Conservation (phyloP, 2,888 invertebrate species). For the Hydropsyche betteni region DNA sequence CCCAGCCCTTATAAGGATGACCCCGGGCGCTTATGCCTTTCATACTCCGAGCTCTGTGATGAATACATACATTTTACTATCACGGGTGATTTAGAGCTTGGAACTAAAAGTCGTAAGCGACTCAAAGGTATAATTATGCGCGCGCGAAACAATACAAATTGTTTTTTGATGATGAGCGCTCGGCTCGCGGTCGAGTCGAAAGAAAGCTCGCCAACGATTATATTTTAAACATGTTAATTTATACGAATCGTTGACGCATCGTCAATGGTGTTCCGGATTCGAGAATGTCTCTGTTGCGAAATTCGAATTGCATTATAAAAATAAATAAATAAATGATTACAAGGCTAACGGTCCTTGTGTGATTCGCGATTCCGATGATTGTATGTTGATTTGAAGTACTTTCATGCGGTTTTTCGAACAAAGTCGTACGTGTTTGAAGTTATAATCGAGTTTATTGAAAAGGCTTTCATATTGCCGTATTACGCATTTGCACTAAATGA, state of each 20-base stretch:
- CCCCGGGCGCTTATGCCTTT: slow-evolving; percentile 39
- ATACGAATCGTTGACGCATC: slow-evolving; percentile 18
- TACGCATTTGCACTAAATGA: too few species aligned
- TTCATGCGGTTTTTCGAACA: neutral
- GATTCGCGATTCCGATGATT: neutral
- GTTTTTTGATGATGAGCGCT: slow-evolving; percentile 46
- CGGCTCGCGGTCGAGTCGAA: slow-evolving; percentile 41
- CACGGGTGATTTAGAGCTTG: neutral
- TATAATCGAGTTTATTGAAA: too few species aligned
- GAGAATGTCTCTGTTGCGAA: neutral
- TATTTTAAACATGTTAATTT: slow-evolving; percentile 36
- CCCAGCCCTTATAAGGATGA: slow-evolving; percentile 44
- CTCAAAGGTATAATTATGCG: neutral
- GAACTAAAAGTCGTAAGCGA: neutral
- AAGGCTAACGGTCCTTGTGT: slow-evolving; percentile 21
- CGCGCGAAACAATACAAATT: slow-evolving; percentile 48
- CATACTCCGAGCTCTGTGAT: neutral
- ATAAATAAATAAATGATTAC: slow-evolving; percentile 4
- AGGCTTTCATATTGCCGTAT: too few species aligned
- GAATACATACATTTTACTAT: neutral
- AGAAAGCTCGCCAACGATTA: slow-evolving; percentile 37
- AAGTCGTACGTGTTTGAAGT: too few species aligned
- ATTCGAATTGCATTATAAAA: neutral
- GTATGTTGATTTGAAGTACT: slow-evolving; percentile 1
- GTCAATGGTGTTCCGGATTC: slow-evolving; percentile 2